Percentiles rank a stretch among this genome's conserved stretches.
phyloP scores from a whole-genome alignment of 2,888 invertebrate species.

The Cosmorhoe ocellata region DNA sequence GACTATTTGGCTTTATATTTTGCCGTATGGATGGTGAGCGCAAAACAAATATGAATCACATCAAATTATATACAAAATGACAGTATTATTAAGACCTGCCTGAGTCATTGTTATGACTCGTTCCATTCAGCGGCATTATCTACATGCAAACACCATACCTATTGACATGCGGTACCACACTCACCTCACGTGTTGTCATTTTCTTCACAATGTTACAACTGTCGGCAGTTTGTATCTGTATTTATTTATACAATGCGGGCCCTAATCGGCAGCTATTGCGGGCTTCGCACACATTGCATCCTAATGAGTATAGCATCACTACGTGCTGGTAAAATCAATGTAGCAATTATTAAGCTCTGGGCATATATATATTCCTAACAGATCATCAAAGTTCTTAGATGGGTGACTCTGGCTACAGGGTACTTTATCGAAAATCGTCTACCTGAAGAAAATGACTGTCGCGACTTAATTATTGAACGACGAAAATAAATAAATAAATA shows the following conservation, averaged over 20 bases:
- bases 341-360: constrained; percentile 33
- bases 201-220: constrained; percentile 47
- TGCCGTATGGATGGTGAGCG: too few relatives aligned
- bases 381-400: too few relatives aligned
- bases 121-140: constrained; percentile 9
- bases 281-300: constrained; percentile 50
- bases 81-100: too few relatives aligned
- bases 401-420: too few relatives aligned
- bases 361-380: too few relatives aligned
- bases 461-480: constrained; percentile 38
- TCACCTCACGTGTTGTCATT: constrained; percentile 46
- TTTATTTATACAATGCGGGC: constrained; percentile 47
- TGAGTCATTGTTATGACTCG: constrained; percentile 32
- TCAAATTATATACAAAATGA: too few relatives aligned
- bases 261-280: constrained; percentile 54
- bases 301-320: constrained; percentile 46
- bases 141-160: constrained; percentile 22
- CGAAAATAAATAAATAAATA: not conserved
- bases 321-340: constrained; percentile 34
- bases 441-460: too few relatives aligned
- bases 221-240: constrained; percentile 48
- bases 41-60: too few relatives aligned
- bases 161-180: constrained; percentile 17
- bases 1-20: too few relatives aligned
- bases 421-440: too few relatives aligned